A percentile compares a stretch with the other conserved stretches of the same genome.
phyloP scores from a whole-genome alignment of 2,888 invertebrate genomes.

The Drosophila pseudotakahashii region DNA sequence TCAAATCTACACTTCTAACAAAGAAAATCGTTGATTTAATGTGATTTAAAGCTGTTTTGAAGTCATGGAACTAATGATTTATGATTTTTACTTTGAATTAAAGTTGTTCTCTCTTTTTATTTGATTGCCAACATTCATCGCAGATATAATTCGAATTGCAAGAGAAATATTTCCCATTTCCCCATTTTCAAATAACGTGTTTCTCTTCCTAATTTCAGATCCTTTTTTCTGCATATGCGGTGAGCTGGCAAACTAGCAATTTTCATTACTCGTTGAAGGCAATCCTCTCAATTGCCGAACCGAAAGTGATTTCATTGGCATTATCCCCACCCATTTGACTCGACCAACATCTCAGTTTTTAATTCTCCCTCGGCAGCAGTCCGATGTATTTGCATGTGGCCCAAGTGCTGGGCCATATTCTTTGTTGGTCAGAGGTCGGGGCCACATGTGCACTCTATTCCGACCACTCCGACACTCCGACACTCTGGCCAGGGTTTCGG shows the following conservation, averaged over 20 bases:
- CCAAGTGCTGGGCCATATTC: slow-evolving; percentile 28
- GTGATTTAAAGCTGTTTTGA: too few relatives aligned
- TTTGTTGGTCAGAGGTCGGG: slow-evolving; percentile 15
- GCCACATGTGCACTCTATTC: slow-evolving; percentile 34
- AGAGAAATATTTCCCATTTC: neutral
- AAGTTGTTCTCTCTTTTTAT: too few relatives aligned
- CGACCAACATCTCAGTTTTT: slow-evolving; percentile 20
- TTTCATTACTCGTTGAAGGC: neutral
- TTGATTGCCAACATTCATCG: too few relatives aligned
- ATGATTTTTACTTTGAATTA: too few relatives aligned
- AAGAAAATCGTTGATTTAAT: too few relatives aligned
- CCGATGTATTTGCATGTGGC: slow-evolving; percentile 22
- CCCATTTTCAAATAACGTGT: neutral
- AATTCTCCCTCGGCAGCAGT: slow-evolving; percentile 10
- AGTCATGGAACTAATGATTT: too few relatives aligned
- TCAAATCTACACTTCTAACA: too few relatives aligned
- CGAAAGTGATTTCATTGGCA: slow-evolving; percentile 18
- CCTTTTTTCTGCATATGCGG: neutral
- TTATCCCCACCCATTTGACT: slow-evolving; percentile 13
- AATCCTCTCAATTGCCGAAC: slow-evolving; percentile 9
- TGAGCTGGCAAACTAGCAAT: neutral
- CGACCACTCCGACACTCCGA: slow-evolving; percentile 18
- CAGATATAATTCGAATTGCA: too few relatives aligned
- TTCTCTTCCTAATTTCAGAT: neutral
- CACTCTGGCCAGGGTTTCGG: slow-evolving; percentile 8